Conservation (phyloP, 2,797 vertebrate genomes). For the Hippopotamyrus pictus region DNA sequence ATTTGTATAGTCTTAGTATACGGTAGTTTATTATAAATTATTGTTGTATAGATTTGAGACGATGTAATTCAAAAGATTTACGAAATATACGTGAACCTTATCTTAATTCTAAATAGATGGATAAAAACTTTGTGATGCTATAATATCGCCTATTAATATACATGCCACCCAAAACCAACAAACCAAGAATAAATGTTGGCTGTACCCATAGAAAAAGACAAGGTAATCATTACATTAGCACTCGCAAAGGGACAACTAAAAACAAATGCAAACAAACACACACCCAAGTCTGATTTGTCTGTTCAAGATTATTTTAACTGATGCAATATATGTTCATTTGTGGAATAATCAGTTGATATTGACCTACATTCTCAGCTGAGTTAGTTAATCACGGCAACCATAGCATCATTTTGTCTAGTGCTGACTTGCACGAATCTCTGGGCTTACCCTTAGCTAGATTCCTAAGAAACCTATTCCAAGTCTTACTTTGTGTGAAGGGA, state of each 20-base stretch:
- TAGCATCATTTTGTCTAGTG: neutral
- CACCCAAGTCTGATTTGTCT: neutral
- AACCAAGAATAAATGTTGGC: constrained; percentile 12
- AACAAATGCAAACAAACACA: neutral
- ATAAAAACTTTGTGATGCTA: neutral
- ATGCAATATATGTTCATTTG: neutral
- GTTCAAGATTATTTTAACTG: neutral
- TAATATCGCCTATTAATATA: neutral
- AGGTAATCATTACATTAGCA: neutral
- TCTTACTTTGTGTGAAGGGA: neutral
- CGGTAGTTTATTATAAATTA: neutral
- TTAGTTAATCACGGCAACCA: neutral
- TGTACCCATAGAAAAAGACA: neutral
- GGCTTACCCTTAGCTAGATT: neutral
- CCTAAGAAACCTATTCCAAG: neutral
- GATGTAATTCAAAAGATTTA: neutral
- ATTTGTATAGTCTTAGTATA: neutral
- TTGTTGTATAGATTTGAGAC: neutral
- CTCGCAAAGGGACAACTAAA: neutral
- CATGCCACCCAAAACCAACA: neutral
- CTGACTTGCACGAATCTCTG: neutral
- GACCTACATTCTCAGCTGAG: neutral
- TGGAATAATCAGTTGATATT: neutral
- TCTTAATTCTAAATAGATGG: neutral
- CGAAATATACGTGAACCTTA: neutral